Evolutionary conservation across 1,140 invertebrate genomes (phyloP), one percentile per base, ranked within the genome.

Genomic region (Gonioctena quinquepunctata): DNA sequence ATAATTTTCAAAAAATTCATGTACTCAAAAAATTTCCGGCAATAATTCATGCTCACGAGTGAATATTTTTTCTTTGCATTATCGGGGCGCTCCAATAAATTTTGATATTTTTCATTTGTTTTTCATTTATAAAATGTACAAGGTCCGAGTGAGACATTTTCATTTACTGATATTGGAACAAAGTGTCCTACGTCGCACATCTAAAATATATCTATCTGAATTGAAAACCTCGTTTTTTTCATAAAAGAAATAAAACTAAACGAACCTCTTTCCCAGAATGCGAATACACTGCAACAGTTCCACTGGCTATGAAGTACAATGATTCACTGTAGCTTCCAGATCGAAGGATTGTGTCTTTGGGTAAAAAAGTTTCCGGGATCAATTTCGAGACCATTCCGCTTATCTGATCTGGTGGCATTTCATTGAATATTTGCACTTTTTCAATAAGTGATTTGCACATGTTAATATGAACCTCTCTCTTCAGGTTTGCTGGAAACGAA

Each of bases 271-370:
- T 86, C 27, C 89, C 88, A 18, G 86, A 86, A 4, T 85, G 82
- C 0, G 89, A 87, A n/a, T 86, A 82, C n/a, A 89, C 82, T 2
- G 86, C 85, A 0, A 89, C 87, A 2, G 86, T 87, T 26, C 89
- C 89, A 62, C 79, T 83, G 0, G 84, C 82, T 8, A 89, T 78
- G 68, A 89, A 89, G 73, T 85, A 90, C 87, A 90, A 88, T 70
- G 85, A 88, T 48, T 89, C 85, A 7, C 88, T 88, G 8, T 82
- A 76, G 11, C 83, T 82, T 0, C 86, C 87, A 2, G 87, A 86
- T 75, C 86, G 86, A 2, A 87, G 79, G 16, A 90, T 87, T 8
- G 75, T 57, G 57, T 81, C 77, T 50, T 73, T 75, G 2, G 78
- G 74, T 7, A 81, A 62, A 49, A 75, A 79, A 18, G 80, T 74